Percentiles rank a stretch among this genome's conserved stretches.
Evolutionary conservation across 2,113 vertebrate genomes (phyloP).

Genomic region (Gymnogyps californianus): DNA sequence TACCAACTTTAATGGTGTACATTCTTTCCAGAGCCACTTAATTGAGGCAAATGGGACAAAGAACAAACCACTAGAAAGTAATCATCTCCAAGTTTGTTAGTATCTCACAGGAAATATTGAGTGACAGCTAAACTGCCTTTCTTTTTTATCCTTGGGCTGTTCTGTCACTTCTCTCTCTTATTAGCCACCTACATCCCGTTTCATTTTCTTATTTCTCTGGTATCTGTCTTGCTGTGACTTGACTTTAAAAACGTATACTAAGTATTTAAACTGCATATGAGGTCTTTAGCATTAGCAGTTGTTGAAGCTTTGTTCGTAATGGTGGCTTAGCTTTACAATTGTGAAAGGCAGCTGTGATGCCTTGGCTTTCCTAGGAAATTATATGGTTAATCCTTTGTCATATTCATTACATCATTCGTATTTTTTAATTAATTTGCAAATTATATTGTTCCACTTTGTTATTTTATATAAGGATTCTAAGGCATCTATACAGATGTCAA

Average conservation of each 20-base stretch:
- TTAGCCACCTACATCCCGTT: constrained; percentile 34
- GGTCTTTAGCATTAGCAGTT: neutral
- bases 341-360: neutral
- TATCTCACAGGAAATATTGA: constrained; percentile 17
- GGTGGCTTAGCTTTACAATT: neutral
- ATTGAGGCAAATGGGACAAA: neutral
- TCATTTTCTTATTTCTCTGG: constrained; percentile 29
- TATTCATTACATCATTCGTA: neutral
- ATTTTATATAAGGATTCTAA: neutral
- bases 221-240: constrained; percentile 47
- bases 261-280: neutral
- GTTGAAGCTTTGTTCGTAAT: neutral
- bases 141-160: neutral
- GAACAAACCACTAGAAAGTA: neutral
- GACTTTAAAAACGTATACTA: constrained; percentile 11
- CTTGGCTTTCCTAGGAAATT: neutral
- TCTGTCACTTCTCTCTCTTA: constrained; percentile 44
- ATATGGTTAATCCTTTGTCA: neutral
- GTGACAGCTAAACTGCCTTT: constrained; percentile 1
- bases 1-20: neutral
- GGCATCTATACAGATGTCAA: neutral
- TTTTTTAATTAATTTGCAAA: neutral
- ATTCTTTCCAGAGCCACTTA: neutral
- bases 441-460: neutral
- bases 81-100: neutral